phyloP scores from a whole-genome alignment of 92 coral and sea anemone genomes.

The Hydrozoanthus gracilis region DNA sequence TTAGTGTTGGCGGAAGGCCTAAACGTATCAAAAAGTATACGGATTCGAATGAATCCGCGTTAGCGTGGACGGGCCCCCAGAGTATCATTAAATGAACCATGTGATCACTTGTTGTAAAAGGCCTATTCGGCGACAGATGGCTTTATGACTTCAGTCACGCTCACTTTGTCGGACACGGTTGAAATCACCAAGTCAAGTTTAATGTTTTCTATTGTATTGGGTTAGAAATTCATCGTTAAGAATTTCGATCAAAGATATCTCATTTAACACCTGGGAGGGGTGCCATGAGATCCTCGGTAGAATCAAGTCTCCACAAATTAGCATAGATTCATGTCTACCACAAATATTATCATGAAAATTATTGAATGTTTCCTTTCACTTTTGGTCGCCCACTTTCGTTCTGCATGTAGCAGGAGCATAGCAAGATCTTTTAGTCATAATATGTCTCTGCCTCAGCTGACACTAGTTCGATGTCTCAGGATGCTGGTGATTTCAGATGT shows the following conservation, averaged over 20 bases:
- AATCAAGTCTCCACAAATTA: slow-evolving; percentile 53
- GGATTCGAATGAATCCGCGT: too few species aligned
- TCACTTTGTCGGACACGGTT: slow-evolving; percentile 1
- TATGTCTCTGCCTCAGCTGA: slow-evolving; percentile 16
- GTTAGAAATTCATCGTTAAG: slow-evolving; percentile 54
- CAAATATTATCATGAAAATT: slow-evolving; percentile 28
- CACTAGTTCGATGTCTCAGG: background rate
- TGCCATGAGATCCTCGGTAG: slow-evolving; percentile 59
- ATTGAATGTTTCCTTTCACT: slow-evolving; percentile 37
- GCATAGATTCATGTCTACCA: slow-evolving; percentile 36
- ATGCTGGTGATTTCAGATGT: background rate
- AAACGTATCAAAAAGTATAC: too few species aligned
- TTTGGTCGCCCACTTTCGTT: slow-evolving; percentile 39
- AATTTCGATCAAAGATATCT: slow-evolving; percentile 28
- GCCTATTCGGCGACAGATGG: slow-evolving; percentile 1
- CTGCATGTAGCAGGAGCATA: slow-evolving; percentile 47
- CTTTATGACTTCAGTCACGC: slow-evolving; percentile 9
- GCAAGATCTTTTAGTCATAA: slow-evolving; percentile 45
- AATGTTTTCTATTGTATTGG: slow-evolving; percentile 22
- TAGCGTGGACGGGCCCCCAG: too few species aligned
- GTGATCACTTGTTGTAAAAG: background rate
- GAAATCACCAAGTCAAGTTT: slow-evolving; percentile 3
- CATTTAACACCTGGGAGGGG: slow-evolving; percentile 35
- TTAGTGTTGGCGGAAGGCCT: too few species aligned
- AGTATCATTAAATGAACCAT: background rate